phyloP scores from a whole-genome alignment of 2,113 vertebrate genomes.

The Scophthalmus maximus region DNA sequence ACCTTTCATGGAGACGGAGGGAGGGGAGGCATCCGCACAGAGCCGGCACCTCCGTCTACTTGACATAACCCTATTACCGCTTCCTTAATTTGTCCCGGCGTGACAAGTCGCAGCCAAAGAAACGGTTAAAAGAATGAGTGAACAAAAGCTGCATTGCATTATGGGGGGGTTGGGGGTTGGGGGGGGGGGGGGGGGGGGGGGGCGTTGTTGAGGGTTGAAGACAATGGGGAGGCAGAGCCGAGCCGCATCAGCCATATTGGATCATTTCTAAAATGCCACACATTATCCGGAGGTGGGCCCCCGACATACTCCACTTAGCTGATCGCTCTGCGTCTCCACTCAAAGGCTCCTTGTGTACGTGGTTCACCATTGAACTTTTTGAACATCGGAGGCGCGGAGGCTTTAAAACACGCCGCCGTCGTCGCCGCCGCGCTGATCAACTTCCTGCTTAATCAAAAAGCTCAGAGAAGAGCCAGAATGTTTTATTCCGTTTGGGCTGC shows the following conservation, averaged over 20 bases:
- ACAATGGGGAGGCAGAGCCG: constrained; percentile 66
- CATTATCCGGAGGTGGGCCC: constrained; percentile 47
- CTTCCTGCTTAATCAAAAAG: constrained; percentile 28
- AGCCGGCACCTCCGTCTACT: constrained; percentile 77
- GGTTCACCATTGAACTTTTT: constrained; percentile 22
- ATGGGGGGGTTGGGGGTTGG: constrained; percentile 28
- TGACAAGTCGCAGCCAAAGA: constrained; percentile 75
- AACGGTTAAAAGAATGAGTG: constrained; percentile 78
- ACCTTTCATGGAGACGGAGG: constrained; percentile 78
- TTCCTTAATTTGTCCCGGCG: constrained; percentile 76
- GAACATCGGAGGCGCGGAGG: not conserved
- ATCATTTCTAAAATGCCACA: constrained; percentile 61
- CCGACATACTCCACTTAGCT: constrained; percentile 31
- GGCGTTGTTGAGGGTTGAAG: constrained; percentile 41
- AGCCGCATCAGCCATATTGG: constrained; percentile 64
- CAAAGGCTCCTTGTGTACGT: not conserved
- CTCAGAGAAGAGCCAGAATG: constrained; percentile 1
- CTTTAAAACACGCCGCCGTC: too few species aligned
- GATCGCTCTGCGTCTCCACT: constrained; percentile 18
- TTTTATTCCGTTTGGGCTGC: constrained; percentile 35
- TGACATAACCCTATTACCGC: constrained; percentile 79
- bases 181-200: constrained; percentile 4
- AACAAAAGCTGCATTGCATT: constrained; percentile 79
- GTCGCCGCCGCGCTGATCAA: not conserved
- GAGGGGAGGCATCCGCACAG: constrained; percentile 68